Evolutionary conservation across 2,797 vertebrate genomes (phyloP).

Genomic region (Bradypus variegatus): DNA sequence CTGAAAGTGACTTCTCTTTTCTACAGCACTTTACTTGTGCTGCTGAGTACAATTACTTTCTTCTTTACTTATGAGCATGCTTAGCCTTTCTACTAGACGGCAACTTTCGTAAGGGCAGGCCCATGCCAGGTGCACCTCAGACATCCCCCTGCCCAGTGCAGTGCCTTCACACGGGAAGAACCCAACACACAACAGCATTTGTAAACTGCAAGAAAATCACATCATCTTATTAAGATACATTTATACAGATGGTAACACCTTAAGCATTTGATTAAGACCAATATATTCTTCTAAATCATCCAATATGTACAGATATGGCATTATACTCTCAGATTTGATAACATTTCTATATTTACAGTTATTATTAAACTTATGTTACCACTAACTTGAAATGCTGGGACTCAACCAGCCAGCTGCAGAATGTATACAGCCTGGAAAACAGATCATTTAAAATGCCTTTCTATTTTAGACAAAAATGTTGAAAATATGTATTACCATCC

Average conservation of each 20-base stretch:
- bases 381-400: background rate
- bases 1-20: background rate
- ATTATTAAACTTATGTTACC: background rate
- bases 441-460: background rate
- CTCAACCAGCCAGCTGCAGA: background rate
- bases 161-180: background rate
- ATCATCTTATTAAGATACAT: no score
- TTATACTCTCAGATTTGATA: background rate
- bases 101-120: background rate
- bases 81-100: background rate
- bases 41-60: background rate
- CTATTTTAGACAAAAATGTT: background rate
- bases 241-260: background rate
- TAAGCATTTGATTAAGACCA: background rate
- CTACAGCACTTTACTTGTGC: background rate
- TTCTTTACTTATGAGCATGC: background rate
- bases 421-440: background rate
- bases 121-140: background rate
- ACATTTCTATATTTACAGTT: background rate
- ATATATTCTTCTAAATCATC: background rate
- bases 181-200: background rate
- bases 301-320: background rate
- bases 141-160: background rate
- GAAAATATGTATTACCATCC: conserved; percentile 81
- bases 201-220: background rate